These are phyloP conservation scores for Picathartes gymnocephalus DNA, from an alignment of 2,113 vertebrate species.

Conservation along the genomic window DNA sequence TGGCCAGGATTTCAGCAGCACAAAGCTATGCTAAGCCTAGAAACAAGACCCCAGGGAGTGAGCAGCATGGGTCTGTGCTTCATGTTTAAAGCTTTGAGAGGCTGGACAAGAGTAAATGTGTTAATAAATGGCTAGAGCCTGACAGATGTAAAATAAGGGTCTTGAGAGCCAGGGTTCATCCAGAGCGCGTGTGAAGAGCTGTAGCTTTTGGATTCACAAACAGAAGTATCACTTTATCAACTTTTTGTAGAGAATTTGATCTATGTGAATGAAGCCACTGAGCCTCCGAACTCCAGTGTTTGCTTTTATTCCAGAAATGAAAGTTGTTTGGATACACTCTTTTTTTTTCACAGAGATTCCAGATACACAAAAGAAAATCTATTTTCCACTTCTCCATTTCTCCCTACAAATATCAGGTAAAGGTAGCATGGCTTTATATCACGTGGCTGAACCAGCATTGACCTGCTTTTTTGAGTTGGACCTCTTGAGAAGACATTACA, in stretches of 20 bases:
- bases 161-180: background rate
- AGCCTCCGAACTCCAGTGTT: background rate
- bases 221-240: background rate
- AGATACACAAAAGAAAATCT: background rate
- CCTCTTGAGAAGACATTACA: background rate
- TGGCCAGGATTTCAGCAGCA: background rate
- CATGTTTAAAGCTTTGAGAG: background rate
- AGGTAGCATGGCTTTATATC: background rate
- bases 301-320: background rate
- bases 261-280: background rate
- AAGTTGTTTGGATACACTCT: background rate
- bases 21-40: background rate
- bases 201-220: background rate
- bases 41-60: background rate
- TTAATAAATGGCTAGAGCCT: background rate
- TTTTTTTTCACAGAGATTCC: background rate
- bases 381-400: background rate
- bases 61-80: background rate
- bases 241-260: background rate
- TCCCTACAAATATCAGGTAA: background rate
- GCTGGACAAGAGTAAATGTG: background rate
- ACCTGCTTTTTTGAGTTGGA: background rate
- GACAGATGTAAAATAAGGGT: background rate
- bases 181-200: background rate
- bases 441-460: accelerated